phyloP scores from a whole-genome alignment of 1,140 invertebrate genomes.

The Eubasilissa regina region DNA sequence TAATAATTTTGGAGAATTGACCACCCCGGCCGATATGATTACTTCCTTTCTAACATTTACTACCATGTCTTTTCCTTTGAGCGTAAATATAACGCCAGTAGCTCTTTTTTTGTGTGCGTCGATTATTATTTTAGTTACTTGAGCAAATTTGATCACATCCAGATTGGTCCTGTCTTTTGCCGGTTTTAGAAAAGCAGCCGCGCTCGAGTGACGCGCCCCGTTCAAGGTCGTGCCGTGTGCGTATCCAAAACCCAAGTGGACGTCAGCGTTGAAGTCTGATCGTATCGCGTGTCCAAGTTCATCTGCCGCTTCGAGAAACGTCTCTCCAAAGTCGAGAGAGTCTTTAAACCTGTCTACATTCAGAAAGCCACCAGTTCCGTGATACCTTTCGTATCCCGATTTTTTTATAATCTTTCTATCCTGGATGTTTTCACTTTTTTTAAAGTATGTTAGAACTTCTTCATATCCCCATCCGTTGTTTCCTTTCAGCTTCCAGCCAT shows the following conservation, averaged over 20 bases:
- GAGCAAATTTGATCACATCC: conserved; percentile 76
- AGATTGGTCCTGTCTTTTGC: conserved; percentile 75
- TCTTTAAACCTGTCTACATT: conserved; percentile 82
- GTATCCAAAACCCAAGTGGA: conserved; percentile 67
- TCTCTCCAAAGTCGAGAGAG: conserved; percentile 67
- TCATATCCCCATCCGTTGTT: conserved; percentile 70
- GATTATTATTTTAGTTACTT: conserved; percentile 77
- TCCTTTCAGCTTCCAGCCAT: conserved; percentile 73
- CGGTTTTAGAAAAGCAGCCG: conserved; percentile 72
- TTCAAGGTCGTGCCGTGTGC: conserved; percentile 64
- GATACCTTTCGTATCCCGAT: conserved; percentile 70
- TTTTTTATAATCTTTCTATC: conserved; percentile 74
- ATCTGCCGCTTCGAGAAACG: conserved; percentile 74
- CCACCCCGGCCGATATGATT: conserved; percentile 78
- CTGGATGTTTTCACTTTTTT: conserved; percentile 75
- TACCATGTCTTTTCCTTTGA: conserved; percentile 67
- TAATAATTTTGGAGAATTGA: conserved; percentile 80
- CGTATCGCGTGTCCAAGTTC: conserved; percentile 80
- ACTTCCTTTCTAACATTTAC: conserved; percentile 77
- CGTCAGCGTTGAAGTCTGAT: conserved; percentile 73
- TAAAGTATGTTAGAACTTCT: conserved; percentile 68
- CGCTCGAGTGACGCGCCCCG: conserved; percentile 66
- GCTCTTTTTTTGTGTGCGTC: conserved; percentile 70
- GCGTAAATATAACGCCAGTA: conserved; percentile 74
- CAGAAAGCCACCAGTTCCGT: conserved; percentile 80